Evolutionary conservation across 2,797 vertebrate species (phyloP).

Genomic region (Gymnoscopelus braueri): DNA sequence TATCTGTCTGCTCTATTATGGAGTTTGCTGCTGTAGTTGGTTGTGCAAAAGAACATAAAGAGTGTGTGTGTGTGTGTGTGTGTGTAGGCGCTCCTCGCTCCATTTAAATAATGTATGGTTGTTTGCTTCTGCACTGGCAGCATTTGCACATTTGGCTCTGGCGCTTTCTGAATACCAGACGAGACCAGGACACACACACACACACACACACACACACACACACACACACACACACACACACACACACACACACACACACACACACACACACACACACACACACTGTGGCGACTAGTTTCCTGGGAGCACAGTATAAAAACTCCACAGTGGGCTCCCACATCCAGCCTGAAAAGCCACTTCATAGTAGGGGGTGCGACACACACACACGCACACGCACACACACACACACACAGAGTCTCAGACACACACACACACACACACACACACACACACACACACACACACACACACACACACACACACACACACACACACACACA

Average conservation of each 20-base stretch:
- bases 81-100: background rate
- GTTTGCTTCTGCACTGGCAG: slow-evolving; percentile 31
- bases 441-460: slow-evolving; percentile 11
- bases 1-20: slow-evolving; percentile 2
- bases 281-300: slow-evolving; percentile 36
- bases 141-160: slow-evolving; percentile 35
- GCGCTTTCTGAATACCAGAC: slow-evolving; percentile 48
- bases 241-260: background rate
- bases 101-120: slow-evolving; percentile 50
- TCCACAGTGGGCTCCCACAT: slow-evolving; percentile 60
- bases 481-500: background rate
- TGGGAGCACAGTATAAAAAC: slow-evolving; percentile 47
- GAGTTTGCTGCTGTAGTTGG: slow-evolving; percentile 4
- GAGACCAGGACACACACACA: slow-evolving; percentile 8
- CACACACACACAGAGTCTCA: slow-evolving; percentile 1
- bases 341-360: slow-evolving; percentile 53
- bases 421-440: background rate
- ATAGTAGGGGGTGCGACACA: slow-evolving; percentile 33
- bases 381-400: slow-evolving; percentile 15
- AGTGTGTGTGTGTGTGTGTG: slow-evolving; percentile 1
- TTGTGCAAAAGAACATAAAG: background rate
- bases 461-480: slow-evolving; percentile 9
- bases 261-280: slow-evolving; percentile 2
- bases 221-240: background rate
- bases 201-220: slow-evolving; percentile 6